Evolutionary conservation across 1,140 invertebrate genomes (phyloP).

Genomic region (Branchinecta lindahli): DNA sequence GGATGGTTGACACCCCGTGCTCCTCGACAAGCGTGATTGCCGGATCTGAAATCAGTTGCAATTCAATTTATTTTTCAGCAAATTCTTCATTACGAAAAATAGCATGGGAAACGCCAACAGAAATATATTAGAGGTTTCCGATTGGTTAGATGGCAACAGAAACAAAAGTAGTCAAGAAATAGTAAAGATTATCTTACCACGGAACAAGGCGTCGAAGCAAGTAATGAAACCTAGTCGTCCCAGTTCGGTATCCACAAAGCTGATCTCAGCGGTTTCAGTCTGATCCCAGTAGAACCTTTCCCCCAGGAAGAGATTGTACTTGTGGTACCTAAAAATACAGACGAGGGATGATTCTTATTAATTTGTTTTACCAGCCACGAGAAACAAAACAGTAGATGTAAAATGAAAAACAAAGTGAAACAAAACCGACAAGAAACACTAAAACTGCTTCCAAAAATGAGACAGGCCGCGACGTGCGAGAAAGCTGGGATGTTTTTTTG

Average conservation of each 20-base stretch:
- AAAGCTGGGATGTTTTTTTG: neutral
- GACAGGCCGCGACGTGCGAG: too few species aligned
- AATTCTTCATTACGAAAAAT: too few species aligned
- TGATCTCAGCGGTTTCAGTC: constrained; percentile 25
- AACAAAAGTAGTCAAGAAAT: neutral
- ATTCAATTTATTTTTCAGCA: too few species aligned
- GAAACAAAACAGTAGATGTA: too few species aligned
- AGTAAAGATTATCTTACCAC: constrained; percentile 15
- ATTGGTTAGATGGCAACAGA: neutral
- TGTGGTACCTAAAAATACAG: constrained; percentile 27
- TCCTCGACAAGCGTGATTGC: constrained; percentile 25
- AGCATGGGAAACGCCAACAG: too few species aligned
- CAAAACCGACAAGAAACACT: neutral
- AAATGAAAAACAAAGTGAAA: too few species aligned
- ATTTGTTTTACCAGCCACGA: too few species aligned
- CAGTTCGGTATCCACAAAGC: constrained; percentile 27
- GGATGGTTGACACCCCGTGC: constrained; percentile 27
- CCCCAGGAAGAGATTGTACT: constrained; percentile 27
- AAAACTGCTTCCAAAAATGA: neutral
- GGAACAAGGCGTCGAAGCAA: constrained; percentile 33
- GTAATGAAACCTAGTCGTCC: constrained; percentile 28
- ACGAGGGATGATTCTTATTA: too few species aligned
- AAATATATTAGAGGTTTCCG: neutral
- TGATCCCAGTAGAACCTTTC: constrained; percentile 22
- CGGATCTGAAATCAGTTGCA: constrained; percentile 22